Conservation (phyloP, 2,113 vertebrate species). For the Podiceps cristatus region DNA sequence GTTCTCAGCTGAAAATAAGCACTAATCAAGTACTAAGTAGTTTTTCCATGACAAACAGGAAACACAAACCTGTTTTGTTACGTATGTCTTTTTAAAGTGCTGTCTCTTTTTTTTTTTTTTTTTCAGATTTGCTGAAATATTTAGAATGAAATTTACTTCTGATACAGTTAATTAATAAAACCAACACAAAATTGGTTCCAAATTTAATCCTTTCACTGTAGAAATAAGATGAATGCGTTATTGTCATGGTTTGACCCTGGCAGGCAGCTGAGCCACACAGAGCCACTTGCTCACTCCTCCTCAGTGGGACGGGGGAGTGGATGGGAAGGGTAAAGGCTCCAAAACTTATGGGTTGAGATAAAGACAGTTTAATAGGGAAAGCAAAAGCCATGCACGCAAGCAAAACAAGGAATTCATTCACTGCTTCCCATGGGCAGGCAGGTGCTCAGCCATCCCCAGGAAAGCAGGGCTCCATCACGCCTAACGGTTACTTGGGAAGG, state of each 20-base stretch:
- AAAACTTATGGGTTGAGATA: not conserved
- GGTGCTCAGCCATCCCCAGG: not conserved
- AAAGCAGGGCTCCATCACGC: accelerated
- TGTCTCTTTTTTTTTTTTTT: not conserved
- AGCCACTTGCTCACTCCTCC: not conserved
- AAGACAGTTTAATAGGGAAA: not conserved
- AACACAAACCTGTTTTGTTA: not conserved
- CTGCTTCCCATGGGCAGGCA: no score
- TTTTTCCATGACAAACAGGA: not conserved
- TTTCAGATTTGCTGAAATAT: not conserved
- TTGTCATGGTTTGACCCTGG: not conserved
- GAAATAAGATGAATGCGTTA: not conserved
- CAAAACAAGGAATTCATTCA: not conserved
- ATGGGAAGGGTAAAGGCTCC: not conserved
- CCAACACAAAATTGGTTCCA: not conserved
- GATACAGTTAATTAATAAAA: not conserved
- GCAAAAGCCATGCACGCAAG: not conserved
- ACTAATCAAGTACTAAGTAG: not conserved
- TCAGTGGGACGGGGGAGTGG: not conserved
- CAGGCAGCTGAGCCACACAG: not conserved
- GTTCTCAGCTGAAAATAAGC: not conserved
- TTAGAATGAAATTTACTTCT: not conserved
- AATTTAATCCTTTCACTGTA: not conserved
- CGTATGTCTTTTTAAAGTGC: not conserved
- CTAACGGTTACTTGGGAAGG: not conserved